A percentile compares a stretch with the other conserved stretches of the same genome.
Conservation (phyloP, 2,797 vertebrate genomes). For the Micromesistius poutassou region DNA sequence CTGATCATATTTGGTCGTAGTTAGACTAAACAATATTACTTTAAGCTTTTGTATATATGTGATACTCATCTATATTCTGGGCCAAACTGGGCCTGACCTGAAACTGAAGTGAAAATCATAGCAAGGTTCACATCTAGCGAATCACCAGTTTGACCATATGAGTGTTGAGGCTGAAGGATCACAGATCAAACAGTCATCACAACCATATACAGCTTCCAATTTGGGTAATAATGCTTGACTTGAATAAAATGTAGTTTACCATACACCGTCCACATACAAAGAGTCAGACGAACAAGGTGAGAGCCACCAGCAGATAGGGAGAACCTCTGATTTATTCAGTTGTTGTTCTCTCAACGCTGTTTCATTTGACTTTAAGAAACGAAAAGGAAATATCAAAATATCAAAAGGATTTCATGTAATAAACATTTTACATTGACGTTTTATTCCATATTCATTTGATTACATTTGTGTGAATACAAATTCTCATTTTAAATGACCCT, state of each 20-base stretch:
- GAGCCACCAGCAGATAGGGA: not conserved
- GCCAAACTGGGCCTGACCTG: not conserved
- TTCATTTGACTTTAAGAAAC: not conserved
- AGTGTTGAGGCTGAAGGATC: not conserved
- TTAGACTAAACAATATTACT: not conserved
- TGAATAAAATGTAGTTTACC: not conserved
- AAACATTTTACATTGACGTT: not conserved
- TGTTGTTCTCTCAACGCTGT: not conserved
- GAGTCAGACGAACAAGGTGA: not conserved
- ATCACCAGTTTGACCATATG: not conserved
- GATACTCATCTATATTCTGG: not conserved
- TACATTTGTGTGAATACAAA: not conserved
- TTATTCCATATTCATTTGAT: not conserved
- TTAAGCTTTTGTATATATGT: too few relatives aligned
- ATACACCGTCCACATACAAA: not conserved
- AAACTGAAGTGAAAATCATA: not conserved
- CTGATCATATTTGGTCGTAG: not conserved
- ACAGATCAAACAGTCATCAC: not conserved
- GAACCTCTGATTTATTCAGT: not conserved
- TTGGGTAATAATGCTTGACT: not conserved
- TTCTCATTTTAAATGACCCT: not conserved
- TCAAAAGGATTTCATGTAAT: not conserved
- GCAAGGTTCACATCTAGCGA: too few relatives aligned
- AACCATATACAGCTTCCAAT: not conserved
- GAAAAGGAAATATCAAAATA: not conserved